These are phyloP conservation scores for Carassius auratus DNA, from an alignment of 2,113 vertebrate species.

Conservation along the genomic window DNA sequence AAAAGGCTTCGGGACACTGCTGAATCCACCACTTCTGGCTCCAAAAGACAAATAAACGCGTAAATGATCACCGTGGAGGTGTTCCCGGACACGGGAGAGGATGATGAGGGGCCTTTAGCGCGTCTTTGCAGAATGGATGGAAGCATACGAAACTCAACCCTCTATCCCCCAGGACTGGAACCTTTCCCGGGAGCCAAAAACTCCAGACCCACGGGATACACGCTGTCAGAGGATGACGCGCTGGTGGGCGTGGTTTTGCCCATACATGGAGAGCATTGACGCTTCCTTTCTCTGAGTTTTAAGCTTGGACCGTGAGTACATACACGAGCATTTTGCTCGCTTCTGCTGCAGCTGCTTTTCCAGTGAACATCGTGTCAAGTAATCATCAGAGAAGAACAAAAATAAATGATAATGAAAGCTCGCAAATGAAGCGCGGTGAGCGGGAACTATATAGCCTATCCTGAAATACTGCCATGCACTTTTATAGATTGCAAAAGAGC, in stretches of 20 bases:
- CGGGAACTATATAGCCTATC: not conserved
- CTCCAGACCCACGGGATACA: slow-evolving; percentile 85
- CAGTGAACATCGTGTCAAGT: slow-evolving; percentile 67
- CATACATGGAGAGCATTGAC: slow-evolving; percentile 77
- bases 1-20: slow-evolving; percentile 82
- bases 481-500: slow-evolving; percentile 35
- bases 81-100: slow-evolving; percentile 87
- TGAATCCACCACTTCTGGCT: slow-evolving; percentile 87
- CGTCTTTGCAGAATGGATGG: slow-evolving; percentile 84
- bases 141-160: slow-evolving; percentile 88
- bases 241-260: slow-evolving; percentile 70
- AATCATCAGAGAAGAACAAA: slow-evolving; percentile 59
- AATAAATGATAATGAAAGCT: slow-evolving; percentile 50
- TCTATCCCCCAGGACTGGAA: slow-evolving; percentile 89
- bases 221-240: slow-evolving; percentile 84
- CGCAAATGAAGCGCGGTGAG: not conserved
- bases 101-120: slow-evolving; percentile 85
- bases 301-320: slow-evolving; percentile 66
- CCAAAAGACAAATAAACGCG: slow-evolving; percentile 89
- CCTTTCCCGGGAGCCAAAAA: slow-evolving; percentile 91
- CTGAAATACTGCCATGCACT: slow-evolving; percentile 9
- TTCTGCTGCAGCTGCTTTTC: slow-evolving; percentile 52
- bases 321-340: slow-evolving; percentile 50
- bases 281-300: slow-evolving; percentile 62
- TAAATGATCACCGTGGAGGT: slow-evolving; percentile 82